Evolutionary conservation across 2,888 invertebrate species (phyloP).

Genomic region (Chironomus tentans): DNA sequence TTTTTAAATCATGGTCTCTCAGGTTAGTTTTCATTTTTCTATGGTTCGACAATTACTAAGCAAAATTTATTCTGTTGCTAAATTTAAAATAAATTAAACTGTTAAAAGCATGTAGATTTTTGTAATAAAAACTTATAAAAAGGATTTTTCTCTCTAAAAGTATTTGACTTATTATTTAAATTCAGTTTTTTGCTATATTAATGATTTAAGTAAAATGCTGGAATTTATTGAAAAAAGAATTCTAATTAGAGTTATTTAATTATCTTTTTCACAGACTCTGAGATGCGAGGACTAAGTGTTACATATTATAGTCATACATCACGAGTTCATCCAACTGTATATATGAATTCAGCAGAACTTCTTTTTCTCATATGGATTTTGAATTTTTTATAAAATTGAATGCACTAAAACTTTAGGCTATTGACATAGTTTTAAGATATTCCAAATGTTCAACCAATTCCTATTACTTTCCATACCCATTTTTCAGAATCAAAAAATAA

Average conservation of each 20-base stretch:
- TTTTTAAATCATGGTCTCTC: constrained; percentile 43
- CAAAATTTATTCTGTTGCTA: not conserved
- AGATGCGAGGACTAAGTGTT: constrained; percentile 42
- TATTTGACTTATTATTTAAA: too few species aligned
- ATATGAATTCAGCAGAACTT: not conserved
- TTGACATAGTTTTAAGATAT: not conserved
- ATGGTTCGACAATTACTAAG: not conserved
- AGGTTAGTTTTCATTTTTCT: constrained; percentile 38
- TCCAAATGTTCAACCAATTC: not conserved
- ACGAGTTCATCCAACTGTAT: not conserved
- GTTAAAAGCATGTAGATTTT: too few species aligned
- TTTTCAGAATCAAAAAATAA: not conserved
- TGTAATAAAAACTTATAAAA: too few species aligned
- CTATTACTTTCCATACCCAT: not conserved
- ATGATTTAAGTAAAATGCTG: too few species aligned
- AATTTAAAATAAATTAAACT: too few species aligned
- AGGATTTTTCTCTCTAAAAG: too few species aligned
- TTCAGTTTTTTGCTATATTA: too few species aligned
- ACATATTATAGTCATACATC: constrained; percentile 38
- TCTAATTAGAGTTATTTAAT: too few species aligned
- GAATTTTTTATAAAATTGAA: not conserved
- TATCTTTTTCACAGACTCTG: constrained; percentile 36
- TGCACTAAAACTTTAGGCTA: not conserved
- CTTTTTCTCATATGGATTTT: not conserved
- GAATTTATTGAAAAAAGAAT: too few species aligned